Evolutionary conservation across 2,113 vertebrate genomes (phyloP).

Genomic region (Hippocampus mohnikei): DNA sequence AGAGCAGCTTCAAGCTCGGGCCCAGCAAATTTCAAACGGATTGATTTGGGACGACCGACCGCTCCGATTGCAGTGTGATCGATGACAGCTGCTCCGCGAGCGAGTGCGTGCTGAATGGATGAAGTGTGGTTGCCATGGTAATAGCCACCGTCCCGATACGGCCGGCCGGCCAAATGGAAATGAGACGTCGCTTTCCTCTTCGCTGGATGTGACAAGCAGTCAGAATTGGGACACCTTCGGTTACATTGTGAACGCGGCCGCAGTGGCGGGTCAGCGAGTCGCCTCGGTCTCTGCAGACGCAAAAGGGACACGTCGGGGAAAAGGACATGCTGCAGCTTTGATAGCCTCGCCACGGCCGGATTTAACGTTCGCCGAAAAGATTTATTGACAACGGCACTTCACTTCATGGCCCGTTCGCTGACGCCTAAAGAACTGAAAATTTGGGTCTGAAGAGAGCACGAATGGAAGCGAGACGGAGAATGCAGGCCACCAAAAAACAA

Average conservation of each 20-base stretch:
- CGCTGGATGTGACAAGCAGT: conserved; percentile 9
- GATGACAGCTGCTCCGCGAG: neutral
- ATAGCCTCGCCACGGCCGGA: conserved; percentile 13
- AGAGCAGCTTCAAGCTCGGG: neutral
- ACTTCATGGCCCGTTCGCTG: conserved; percentile 36
- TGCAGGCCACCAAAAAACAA: neutral
- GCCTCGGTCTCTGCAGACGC: conserved; percentile 1
- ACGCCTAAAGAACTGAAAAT: conserved; percentile 16
- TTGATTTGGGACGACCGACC: neutral
- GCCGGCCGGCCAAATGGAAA: neutral
- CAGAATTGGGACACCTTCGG: conserved; percentile 5
- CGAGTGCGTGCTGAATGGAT: neutral
- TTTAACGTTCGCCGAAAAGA: conserved; percentile 21
- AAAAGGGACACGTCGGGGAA: conserved; percentile 4
- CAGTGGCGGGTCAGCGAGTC: conserved; percentile 5
- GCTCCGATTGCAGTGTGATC: neutral
- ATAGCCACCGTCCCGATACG: neutral
- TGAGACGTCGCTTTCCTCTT: neutral
- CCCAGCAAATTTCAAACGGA: neutral
- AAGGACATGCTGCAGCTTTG: conserved; percentile 9
- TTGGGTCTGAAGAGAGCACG: neutral
- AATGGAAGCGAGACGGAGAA: neutral
- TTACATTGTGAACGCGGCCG: neutral
- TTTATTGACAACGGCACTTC: conserved; percentile 24
- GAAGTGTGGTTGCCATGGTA: neutral